Base-by-base conservation (phyloP, 2,113 vertebrate genomes). In the Paracyprichromis sp. region DNA sequence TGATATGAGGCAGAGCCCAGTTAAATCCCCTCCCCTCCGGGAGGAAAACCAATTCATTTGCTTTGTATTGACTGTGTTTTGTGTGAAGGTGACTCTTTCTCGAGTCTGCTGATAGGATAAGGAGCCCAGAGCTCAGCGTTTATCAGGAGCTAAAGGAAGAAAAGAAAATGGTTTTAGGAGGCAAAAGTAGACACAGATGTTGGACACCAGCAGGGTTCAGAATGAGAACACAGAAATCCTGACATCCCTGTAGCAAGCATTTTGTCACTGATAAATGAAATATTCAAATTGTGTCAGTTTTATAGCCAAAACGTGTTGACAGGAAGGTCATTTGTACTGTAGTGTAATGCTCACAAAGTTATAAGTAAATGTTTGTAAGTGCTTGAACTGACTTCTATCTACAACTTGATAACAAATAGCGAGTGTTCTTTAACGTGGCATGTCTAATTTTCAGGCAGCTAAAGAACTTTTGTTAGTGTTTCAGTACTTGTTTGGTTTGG, bases 11-110 rank as follows among this genome's bases (percentile, higher is more conserved):
- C 16, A 11, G 2, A 50, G 16, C 0, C 16, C 24, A 13, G 26
- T 34, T 78, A 78, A 78, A 50, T 52, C 14, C 16, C 43, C 24
- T 31, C 0, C 73, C 71, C 43, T 52, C 7, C 0, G 45, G 7
- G 45, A 52, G 17, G 17, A 78, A 52, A 52, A 78, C 26, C 26
- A 13, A 6, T 78, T 78, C 26, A 34, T 31, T 78, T 78, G 10
- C 45, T 78, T 31, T 52, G 16, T 31, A 13, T 4, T 78, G 1
- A 52, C 0, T 78, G 29, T 78, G 2, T 78, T 31, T 19, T 78
- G 45, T 31, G 17, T 78, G 45, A 78, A 78, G 26, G 73, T 78
- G 73, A 50, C 43, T 50, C 71, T 7, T 78, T 50, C 2, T 78
- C 9, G 4, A 78, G 16, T 19, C 16, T 50, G 5, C 10, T 78